Evolutionary conservation across 2,113 vertebrate species (phyloP).

Genomic region (Uria lomvia): DNA sequence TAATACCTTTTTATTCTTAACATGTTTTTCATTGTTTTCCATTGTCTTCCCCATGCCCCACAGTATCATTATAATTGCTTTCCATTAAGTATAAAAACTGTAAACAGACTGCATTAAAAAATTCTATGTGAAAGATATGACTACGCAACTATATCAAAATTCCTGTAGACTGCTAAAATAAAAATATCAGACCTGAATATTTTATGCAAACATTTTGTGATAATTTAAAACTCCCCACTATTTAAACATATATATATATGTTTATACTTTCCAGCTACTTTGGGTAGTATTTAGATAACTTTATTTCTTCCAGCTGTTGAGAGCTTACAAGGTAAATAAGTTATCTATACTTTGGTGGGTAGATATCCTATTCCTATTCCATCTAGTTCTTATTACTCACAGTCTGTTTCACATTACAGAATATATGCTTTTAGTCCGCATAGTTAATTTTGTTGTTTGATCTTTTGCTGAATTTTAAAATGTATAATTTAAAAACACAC

Average conservation of each 20-base stretch:
- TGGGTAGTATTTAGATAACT: background rate
- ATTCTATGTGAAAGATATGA: background rate
- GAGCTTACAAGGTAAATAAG: constrained; percentile 19
- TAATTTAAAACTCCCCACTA: background rate
- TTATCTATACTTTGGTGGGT: constrained; percentile 23
- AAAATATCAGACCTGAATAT: background rate
- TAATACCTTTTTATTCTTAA: constrained; percentile 46
- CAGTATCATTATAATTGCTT: background rate
- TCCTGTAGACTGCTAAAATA: background rate
- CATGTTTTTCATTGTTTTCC: constrained; percentile 19
- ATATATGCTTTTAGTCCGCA: constrained; percentile 24
- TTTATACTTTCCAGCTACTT: constrained; percentile 1
- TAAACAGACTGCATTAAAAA: background rate
- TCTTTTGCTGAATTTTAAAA: constrained; percentile 37
- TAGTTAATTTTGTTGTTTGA: constrained; percentile 35
- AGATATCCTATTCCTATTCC: background rate
- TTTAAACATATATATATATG: background rate
- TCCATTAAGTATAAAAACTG: background rate
- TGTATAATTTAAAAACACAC: constrained; percentile 19
- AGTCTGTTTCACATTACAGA: constrained; percentile 35
- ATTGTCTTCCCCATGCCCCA: background rate
- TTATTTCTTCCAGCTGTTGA: constrained; percentile 43
- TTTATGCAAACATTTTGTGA: background rate
- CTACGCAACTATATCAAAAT: background rate
- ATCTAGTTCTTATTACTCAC: constrained; percentile 15